Conservation (phyloP, 2,797 vertebrate species). For the Tenualosa ilisha region DNA sequence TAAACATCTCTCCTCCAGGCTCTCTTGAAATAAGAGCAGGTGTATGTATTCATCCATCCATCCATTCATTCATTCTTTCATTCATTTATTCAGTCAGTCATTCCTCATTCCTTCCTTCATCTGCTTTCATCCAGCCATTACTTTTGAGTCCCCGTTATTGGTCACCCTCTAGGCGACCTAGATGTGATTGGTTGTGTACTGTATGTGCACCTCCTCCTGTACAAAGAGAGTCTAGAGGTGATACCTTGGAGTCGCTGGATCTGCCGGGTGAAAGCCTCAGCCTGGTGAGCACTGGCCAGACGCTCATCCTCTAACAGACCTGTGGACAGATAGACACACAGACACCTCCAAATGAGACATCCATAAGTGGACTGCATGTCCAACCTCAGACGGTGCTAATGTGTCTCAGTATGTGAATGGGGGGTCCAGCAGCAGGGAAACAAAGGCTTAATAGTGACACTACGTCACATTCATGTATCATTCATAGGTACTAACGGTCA, state of each 20-base stretch:
- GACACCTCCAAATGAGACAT: neutral
- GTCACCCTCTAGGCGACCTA: neutral
- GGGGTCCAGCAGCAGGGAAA: neutral
- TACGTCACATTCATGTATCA: neutral
- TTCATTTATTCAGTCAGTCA: neutral
- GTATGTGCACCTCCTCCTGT: neutral
- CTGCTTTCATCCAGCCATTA: neutral
- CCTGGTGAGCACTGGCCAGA: slow-evolving; percentile 85
- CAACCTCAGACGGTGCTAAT: too few species aligned
- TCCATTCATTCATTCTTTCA: neutral
- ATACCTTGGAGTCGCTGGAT: slow-evolving; percentile 90
- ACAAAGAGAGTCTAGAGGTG: neutral
- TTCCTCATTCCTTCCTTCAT: too few species aligned
- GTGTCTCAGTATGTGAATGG: neutral
- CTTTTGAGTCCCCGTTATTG: too few species aligned
- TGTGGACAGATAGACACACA: slow-evolving; percentile 51
- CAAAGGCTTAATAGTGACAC: neutral
- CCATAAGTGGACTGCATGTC: neutral
- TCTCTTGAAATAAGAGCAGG: too few species aligned
- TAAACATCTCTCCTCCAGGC: too few species aligned
- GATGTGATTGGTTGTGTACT: neutral
- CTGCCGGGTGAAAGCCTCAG: slow-evolving; percentile 88
- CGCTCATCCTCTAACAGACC: slow-evolving; percentile 89
- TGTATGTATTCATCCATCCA: neutral
- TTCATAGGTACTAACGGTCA: neutral